phyloP scores from a whole-genome alignment of 1,140 invertebrate species.

The Cheumatopsyche charites region DNA sequence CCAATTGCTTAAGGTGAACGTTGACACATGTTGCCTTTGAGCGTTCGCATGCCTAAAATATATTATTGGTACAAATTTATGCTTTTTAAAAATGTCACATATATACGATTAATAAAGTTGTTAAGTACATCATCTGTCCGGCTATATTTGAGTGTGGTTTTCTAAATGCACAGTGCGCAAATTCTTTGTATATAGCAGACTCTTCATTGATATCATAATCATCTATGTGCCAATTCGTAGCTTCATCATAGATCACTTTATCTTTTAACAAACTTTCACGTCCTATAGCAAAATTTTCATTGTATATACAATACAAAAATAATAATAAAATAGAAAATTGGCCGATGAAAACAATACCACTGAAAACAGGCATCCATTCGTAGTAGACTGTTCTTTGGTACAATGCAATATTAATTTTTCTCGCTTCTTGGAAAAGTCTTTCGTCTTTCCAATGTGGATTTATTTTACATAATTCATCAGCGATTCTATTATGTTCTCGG shows the following conservation, averaged over 20 bases:
- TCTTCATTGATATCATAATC: slow-evolving; percentile 71
- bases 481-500: slow-evolving; percentile 72
- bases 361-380: slow-evolving; percentile 66
- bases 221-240: slow-evolving; percentile 65
- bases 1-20: slow-evolving; percentile 76
- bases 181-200: slow-evolving; percentile 67
- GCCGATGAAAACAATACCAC: too few relatives aligned
- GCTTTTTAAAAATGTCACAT: slow-evolving; percentile 32
- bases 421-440: slow-evolving; percentile 66
- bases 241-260: slow-evolving; percentile 48
- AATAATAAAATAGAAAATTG: too few relatives aligned
- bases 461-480: slow-evolving; percentile 60
- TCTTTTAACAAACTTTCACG: background rate
- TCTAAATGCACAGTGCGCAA: slow-evolving; percentile 77
- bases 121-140: too few relatives aligned
- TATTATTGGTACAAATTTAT: slow-evolving; percentile 26
- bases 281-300: slow-evolving; percentile 21
- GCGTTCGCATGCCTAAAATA: slow-evolving; percentile 31
- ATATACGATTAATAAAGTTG: slow-evolving; percentile 61
- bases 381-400: slow-evolving; percentile 66
- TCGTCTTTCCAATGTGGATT: slow-evolving; percentile 71
- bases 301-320: too few relatives aligned
- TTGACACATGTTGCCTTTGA: slow-evolving; percentile 62
- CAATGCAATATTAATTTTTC: slow-evolving; percentile 64
- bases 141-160: slow-evolving; percentile 86